phyloP scores from a whole-genome alignment of 1,140 invertebrate species.

The Drosophila repleta region DNA sequence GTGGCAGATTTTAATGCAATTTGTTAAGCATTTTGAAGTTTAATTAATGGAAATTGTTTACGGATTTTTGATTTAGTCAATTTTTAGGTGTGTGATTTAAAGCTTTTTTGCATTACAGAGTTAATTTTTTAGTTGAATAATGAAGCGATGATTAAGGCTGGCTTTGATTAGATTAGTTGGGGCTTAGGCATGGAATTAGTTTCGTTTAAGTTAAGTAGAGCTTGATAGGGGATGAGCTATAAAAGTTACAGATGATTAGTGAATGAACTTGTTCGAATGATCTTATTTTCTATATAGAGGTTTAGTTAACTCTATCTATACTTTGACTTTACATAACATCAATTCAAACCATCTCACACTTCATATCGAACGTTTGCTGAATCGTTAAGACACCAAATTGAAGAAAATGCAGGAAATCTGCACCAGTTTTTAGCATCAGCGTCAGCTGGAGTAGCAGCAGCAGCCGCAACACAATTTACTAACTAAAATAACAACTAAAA shows the following conservation, averaged over 20 bases:
- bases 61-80: constrained; percentile 14
- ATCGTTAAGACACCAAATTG: constrained; percentile 2
- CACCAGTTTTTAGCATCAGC: background rate
- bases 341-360: background rate
- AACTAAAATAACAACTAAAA: constrained; percentile 38
- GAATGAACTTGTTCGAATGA: too few relatives aligned
- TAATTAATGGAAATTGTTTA: constrained; percentile 47
- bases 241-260: too few relatives aligned
- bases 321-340: background rate
- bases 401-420: constrained; percentile 22
- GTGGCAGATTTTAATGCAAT: constrained; percentile 42
- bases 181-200: too few relatives aligned
- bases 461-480: constrained; percentile 12
- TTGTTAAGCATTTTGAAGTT: constrained; percentile 42
- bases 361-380: constrained; percentile 17
- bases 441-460: too few relatives aligned
- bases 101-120: too few relatives aligned
- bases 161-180: background rate
- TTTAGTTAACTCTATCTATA: too few relatives aligned
- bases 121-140: background rate
- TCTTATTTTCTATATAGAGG: too few relatives aligned
- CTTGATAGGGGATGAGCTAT: too few relatives aligned
- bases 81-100: constrained; percentile 1
- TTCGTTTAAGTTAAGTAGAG: too few relatives aligned
- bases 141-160: background rate